Evolutionary conservation across 1,140 invertebrate species (phyloP).

Genomic region (Zaprionus inermis): DNA sequence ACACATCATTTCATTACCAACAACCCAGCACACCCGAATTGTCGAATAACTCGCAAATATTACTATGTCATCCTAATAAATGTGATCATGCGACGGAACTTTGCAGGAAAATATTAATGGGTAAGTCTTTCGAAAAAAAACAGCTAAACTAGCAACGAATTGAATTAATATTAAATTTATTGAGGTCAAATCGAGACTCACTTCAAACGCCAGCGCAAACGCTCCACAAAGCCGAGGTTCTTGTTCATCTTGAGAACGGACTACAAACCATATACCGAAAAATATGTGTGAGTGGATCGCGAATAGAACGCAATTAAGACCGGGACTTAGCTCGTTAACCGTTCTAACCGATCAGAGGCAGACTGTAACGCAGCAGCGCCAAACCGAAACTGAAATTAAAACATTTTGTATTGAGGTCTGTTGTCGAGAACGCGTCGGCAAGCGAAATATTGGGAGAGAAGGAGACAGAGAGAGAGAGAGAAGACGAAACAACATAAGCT

Average conservation of each 20-base stretch:
- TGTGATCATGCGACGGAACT: not conserved
- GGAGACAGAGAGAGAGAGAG: constrained; percentile 28
- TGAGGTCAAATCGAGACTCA: constrained; percentile 59
- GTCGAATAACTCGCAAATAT: constrained; percentile 9
- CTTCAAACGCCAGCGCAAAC: constrained; percentile 75
- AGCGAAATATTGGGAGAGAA: constrained; percentile 31
- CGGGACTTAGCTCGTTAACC: constrained; percentile 13
- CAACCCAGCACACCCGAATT: constrained; percentile 10
- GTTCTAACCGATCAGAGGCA: constrained; percentile 47
- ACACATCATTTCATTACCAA: constrained; percentile 29
- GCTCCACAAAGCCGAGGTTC: constrained; percentile 74
- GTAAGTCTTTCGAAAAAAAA: not conserved
- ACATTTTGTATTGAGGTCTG: constrained; percentile 60
- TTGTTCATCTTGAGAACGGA: constrained; percentile 56
- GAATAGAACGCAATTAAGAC: not conserved
- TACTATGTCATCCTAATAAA: not conserved
- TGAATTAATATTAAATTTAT: constrained; percentile 48
- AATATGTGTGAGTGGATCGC: not conserved
- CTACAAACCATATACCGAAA: constrained; percentile 16
- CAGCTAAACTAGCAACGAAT: constrained; percentile 27
- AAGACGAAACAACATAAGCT: constrained; percentile 38
- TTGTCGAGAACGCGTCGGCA: constrained; percentile 47
- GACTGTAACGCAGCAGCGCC: constrained; percentile 63
- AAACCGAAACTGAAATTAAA: constrained; percentile 70
- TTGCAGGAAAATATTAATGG: not conserved